Evolutionary conservation across 2,797 vertebrate genomes (phyloP).

Genomic region (Artibeus jamaicensis): DNA sequence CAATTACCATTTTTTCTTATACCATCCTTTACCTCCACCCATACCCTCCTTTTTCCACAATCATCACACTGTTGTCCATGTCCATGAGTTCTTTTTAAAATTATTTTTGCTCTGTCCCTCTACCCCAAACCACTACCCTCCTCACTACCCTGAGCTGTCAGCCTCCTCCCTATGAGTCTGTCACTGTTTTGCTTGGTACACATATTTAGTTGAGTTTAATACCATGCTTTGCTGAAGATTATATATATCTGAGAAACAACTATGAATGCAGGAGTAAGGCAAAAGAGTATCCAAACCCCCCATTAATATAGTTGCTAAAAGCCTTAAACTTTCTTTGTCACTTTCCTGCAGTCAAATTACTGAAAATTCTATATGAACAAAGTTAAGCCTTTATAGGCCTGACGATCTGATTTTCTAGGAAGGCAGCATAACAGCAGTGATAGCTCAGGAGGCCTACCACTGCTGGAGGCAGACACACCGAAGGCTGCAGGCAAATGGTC

Average conservation of each 20-base stretch:
- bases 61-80: too few relatives aligned
- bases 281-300: not conserved
- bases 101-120: too few relatives aligned
- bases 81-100: too few relatives aligned
- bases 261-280: not conserved
- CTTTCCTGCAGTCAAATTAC: not conserved
- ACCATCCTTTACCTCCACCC: too few relatives aligned
- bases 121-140: too few relatives aligned
- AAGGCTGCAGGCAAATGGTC: not conserved
- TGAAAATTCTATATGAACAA: not conserved
- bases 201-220: not conserved
- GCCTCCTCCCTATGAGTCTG: too few relatives aligned
- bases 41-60: too few relatives aligned
- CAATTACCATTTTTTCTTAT: too few relatives aligned
- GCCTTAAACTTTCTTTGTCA: not conserved
- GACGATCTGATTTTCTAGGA: not conserved
- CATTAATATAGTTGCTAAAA: not conserved
- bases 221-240: not conserved
- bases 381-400: not conserved
- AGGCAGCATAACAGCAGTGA: not conserved
- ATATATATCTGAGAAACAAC: not conserved
- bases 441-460: not conserved
- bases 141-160: too few relatives aligned
- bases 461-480: not conserved
- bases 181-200: too few relatives aligned